phyloP scores from a whole-genome alignment of 30 jellyfish, hydroid and myxozoan species.

The Pelagia noctiluca region DNA sequence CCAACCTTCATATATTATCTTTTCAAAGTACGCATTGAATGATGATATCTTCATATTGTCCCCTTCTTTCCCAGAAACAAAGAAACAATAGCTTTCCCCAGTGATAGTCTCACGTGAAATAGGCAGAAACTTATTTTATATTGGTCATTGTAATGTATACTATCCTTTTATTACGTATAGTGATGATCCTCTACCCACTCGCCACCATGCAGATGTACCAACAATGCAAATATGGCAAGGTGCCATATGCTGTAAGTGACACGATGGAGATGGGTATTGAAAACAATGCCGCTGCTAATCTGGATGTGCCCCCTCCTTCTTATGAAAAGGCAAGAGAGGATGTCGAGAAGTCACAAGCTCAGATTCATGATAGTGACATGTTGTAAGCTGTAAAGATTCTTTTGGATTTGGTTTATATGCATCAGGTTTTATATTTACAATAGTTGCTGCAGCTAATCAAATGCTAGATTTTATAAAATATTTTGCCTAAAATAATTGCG shows the following conservation, averaged over 20 bases:
- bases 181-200: constrained; percentile 69
- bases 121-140: background rate
- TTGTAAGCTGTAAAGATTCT: no score
- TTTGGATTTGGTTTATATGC: no score
- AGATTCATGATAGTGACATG: no score
- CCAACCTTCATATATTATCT: background rate
- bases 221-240: constrained; percentile 41
- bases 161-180: background rate
- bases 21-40: background rate
- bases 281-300: background rate
- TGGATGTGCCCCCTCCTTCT: background rate
- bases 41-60: background rate
- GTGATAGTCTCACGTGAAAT: background rate
- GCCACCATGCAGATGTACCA: constrained; percentile 65
- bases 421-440: no score
- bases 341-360: no score
- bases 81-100: background rate
- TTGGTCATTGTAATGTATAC: background rate
- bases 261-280: background rate
- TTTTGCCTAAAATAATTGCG: no score
- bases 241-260: background rate
- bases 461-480: no score
- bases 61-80: background rate
- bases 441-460: no score
- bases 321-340: no score